Percentiles rank a stretch among this genome's conserved stretches.
phyloP scores from a whole-genome alignment of 30 jellyfish, hydroid and myxozoan species.

The Aurelia coerulea region DNA sequence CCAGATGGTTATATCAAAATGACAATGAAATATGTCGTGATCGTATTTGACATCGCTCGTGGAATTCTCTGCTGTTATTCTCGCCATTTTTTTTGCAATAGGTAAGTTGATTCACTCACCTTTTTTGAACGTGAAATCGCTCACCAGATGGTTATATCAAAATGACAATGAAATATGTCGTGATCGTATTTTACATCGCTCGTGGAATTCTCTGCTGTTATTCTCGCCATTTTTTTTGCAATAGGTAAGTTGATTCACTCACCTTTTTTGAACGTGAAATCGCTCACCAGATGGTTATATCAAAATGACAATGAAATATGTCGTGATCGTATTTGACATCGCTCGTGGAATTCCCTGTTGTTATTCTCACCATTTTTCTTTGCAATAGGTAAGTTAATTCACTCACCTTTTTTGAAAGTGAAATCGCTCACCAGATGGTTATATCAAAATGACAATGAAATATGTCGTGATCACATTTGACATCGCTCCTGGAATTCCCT shows the following conservation, averaged over 20 bases:
- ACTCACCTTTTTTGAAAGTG: not conserved
- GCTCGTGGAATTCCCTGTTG: conserved; percentile 60
- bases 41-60: not conserved
- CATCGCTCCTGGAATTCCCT: conserved; percentile 40
- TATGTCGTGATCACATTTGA: too few species aligned
- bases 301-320: too few species aligned
- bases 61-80: conserved; percentile 59
- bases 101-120: conserved; percentile 6
- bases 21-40: too few species aligned
- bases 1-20: not conserved
- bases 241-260: conserved; percentile 14
- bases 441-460: too few species aligned
- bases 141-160: not conserved
- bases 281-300: not conserved
- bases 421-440: not conserved
- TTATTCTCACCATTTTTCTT: conserved; percentile 43
- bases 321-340: too few species aligned
- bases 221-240: conserved; percentile 50
- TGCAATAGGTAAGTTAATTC: conserved; percentile 25
- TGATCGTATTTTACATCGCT: too few species aligned
- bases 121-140: not conserved
- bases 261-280: not conserved
- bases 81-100: conserved; percentile 55
- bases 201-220: conserved; percentile 55
- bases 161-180: too few species aligned